Conservation (phyloP, 2,888 invertebrate species). For the Perithous albicinctus region DNA sequence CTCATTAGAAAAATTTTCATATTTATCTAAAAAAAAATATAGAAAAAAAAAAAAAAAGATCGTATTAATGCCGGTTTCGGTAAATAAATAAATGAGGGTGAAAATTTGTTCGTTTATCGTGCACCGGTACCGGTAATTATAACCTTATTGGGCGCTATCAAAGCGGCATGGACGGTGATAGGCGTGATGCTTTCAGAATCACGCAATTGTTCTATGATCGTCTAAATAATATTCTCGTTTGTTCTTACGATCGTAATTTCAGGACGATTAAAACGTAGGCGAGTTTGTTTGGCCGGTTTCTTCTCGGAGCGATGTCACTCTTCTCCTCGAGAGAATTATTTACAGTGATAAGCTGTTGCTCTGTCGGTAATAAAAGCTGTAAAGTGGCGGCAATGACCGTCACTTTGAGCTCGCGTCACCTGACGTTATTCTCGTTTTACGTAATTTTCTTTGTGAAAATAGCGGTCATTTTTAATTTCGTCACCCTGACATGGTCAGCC, state of each 20-base stretch:
- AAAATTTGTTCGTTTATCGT: no score
- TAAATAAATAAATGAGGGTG: no score
- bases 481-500: background rate
- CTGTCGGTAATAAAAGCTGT: no score
- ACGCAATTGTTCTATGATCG: background rate
- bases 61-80: no score
- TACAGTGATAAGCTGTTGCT: no score
- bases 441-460: slow-evolving; percentile 10
- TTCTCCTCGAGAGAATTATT: background rate
- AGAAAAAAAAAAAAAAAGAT: no score
- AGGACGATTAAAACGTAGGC: background rate
- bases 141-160: background rate
- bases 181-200: background rate
- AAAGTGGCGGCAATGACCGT: slow-evolving; percentile 4
- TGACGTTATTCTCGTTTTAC: slow-evolving; percentile 5
- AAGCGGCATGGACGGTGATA: background rate
- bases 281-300: slow-evolving; percentile 9
- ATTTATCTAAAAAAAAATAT: no score
- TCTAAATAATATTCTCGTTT: background rate
- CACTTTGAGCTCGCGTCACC: background rate
- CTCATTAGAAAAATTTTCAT: no score
- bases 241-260: background rate
- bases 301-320: background rate
- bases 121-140: background rate
- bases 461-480: background rate